Conservation (phyloP, 2,113 vertebrate species). For the Oreochromis tanganicae region DNA sequence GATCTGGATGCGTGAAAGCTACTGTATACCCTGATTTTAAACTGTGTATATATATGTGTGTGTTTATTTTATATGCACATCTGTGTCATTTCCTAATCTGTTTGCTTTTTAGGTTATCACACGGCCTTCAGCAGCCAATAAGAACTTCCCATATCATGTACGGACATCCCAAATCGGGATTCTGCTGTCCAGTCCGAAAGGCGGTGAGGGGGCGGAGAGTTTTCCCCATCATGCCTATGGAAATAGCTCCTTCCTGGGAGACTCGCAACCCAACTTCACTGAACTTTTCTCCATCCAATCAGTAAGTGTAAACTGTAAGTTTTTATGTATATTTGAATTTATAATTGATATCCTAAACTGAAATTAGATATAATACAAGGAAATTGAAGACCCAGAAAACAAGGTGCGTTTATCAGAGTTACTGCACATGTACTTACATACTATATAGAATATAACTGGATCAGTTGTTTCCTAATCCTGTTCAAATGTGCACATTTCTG, state of each 20-base stretch:
- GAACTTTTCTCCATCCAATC: conserved; percentile 91
- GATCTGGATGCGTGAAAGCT: background rate
- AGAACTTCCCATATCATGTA: conserved; percentile 92
- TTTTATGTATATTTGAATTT: background rate
- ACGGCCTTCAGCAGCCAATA: conserved; percentile 88
- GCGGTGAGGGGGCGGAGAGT: conserved; percentile 70
- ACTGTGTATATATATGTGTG: background rate
- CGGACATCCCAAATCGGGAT: conserved; percentile 90
- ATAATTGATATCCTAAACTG: background rate
- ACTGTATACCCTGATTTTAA: background rate
- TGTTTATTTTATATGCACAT: background rate
- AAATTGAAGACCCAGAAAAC: background rate
- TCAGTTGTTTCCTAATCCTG: background rate
- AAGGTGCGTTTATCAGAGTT: background rate
- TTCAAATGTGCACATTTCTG: background rate
- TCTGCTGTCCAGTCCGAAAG: conserved; percentile 74
- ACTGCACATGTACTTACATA: background rate
- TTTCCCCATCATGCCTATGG: conserved; percentile 90
- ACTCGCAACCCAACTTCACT: conserved; percentile 91
- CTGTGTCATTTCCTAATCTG: background rate
- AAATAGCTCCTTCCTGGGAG: conserved; percentile 86
- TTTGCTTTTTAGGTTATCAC: conserved; percentile 78
- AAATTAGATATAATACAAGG: background rate
- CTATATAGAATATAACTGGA: background rate
- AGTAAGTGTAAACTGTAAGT: conserved; percentile 42